Percentiles rank a stretch among this genome's conserved stretches.
phyloP scores from a whole-genome alignment of 2,888 invertebrate species.

The Taphrorychus bicolor region DNA sequence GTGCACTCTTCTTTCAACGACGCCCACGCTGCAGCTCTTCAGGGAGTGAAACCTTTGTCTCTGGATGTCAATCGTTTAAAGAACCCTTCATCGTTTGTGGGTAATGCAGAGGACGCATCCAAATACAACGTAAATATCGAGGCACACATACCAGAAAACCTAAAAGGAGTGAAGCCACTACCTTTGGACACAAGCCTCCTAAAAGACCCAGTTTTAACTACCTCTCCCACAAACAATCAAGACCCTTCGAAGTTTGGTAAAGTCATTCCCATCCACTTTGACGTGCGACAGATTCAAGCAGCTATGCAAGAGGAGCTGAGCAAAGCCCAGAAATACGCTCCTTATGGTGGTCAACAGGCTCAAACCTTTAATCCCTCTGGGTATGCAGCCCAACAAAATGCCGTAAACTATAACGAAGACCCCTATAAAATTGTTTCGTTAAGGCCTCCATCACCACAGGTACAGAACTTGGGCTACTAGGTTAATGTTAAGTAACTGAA shows the following conservation, averaged over 20 bases:
- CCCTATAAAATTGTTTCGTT: slow-evolving; percentile 32
- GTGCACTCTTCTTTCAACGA: not conserved
- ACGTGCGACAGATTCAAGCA: slow-evolving; percentile 23
- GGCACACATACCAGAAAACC: slow-evolving; percentile 23
- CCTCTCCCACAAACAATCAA: slow-evolving; percentile 6
- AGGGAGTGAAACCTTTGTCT: no score
- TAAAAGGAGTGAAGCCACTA: slow-evolving; percentile 32
- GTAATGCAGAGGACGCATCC: no score
- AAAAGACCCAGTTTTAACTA: slow-evolving; percentile 32
- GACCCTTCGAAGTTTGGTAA: slow-evolving; percentile 5
- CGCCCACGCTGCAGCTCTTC: no score
- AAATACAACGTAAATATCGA: slow-evolving; percentile 30
- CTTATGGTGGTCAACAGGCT: slow-evolving; percentile 6
- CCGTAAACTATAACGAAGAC: slow-evolving; percentile 1
- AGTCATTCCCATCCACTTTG: slow-evolving; percentile 33
- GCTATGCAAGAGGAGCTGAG: slow-evolving; percentile 21
- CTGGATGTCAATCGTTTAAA: slow-evolving; percentile 20
- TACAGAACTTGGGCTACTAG: slow-evolving; percentile 1
- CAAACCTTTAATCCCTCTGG: slow-evolving; percentile 6
- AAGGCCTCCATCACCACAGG: slow-evolving; percentile 27
- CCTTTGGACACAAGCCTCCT: slow-evolving; percentile 33
- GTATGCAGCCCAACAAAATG: not conserved
- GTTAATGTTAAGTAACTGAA: not conserved
- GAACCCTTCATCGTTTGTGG: no score
- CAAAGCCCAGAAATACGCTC: slow-evolving; percentile 6